Evolutionary conservation across 1,140 invertebrate genomes (phyloP).

Genomic region (Hycleus cichorii): DNA sequence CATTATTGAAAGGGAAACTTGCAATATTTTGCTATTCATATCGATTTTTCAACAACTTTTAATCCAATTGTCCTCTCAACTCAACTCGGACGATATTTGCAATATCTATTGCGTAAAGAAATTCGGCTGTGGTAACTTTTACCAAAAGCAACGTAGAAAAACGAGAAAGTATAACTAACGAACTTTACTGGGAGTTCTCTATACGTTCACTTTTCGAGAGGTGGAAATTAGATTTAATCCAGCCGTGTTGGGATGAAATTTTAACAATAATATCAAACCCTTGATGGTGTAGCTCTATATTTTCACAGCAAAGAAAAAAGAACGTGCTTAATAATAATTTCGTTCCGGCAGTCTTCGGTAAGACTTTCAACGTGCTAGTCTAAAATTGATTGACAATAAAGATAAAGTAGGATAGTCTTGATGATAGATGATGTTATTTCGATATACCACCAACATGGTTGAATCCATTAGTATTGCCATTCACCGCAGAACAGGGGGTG

Average conservation of each 20-base stretch:
- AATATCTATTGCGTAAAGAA: conserved; percentile 12
- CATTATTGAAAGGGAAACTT: no score
- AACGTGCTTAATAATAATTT: no score
- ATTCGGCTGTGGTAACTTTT: conserved; percentile 3
- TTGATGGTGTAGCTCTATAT: no score
- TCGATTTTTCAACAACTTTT: conserved; percentile 3
- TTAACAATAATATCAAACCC: no score
- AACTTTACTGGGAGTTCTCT: conserved; percentile 3
- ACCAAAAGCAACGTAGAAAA: neutral
- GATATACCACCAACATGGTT: conserved; percentile 1
- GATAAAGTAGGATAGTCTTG: conserved; percentile 12
- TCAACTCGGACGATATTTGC: conserved; percentile 7
- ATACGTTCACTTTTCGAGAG: neutral
- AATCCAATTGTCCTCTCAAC: conserved; percentile 6
- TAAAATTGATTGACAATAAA: conserved; percentile 1
- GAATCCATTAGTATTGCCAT: conserved; percentile 18
- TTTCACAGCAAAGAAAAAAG: no score
- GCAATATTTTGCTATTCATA: neutral
- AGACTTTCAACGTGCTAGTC: no score
- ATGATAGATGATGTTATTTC: conserved; percentile 12
- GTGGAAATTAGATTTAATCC: conserved; percentile 9
- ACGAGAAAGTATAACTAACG: conserved; percentile 6
- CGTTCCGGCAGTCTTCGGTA: no score
- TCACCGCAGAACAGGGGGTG: conserved; percentile 8
- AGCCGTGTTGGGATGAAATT: neutral